Evolutionary conservation across 2,888 invertebrate genomes (phyloP).

Genomic region (Chrysomela aeneicollis): DNA sequence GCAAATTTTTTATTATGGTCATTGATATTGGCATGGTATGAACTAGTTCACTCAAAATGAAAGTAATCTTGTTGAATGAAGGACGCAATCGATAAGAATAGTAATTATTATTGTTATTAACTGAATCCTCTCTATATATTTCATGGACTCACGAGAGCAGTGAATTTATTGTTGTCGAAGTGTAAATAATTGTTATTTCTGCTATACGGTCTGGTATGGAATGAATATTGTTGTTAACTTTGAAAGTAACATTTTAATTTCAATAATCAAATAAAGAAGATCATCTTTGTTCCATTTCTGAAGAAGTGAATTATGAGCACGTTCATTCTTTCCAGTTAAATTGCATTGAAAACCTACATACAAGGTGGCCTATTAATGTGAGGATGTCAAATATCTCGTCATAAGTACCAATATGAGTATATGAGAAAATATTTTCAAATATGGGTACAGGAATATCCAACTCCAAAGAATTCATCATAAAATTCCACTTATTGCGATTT

Average conservation of each 20-base stretch:
- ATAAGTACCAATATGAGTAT: no score
- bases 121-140: constrained; percentile 3
- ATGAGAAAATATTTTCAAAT: no score
- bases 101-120: constrained; percentile 8
- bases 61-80: background rate
- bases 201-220: constrained; percentile 14
- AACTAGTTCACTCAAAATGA: background rate
- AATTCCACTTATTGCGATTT: no score
- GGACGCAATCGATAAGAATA: background rate
- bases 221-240: background rate
- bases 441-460: no score
- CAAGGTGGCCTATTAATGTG: no score
- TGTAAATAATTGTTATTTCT: constrained; percentile 27
- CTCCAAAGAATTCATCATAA: no score
- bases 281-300: no score
- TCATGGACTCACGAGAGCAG: constrained; percentile 12
- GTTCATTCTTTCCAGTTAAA: no score
- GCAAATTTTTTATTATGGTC: no score
- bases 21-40: background rate
- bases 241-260: background rate
- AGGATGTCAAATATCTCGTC: no score
- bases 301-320: background rate
- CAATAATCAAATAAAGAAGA: background rate
- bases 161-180: constrained; percentile 4
- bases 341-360: no score